phyloP scores from a whole-genome alignment of 2,113 vertebrate genomes.

The Nyctereutes procyonoides region DNA sequence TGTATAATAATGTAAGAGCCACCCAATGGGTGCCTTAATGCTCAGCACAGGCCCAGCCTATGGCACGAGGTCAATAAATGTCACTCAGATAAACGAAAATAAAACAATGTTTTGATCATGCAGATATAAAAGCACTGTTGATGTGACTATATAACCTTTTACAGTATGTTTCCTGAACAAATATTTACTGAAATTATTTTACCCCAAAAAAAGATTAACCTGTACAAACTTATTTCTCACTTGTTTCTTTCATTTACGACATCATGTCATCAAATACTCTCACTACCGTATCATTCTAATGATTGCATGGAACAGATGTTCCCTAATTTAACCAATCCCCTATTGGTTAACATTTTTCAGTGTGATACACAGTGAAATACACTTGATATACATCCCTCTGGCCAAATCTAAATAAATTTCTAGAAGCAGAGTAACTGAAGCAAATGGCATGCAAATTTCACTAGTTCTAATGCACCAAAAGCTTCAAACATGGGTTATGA shows the following conservation, averaged over 20 bases:
- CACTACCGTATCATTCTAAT: slow-evolving; percentile 48
- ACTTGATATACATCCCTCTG: not conserved
- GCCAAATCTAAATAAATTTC: slow-evolving; percentile 42
- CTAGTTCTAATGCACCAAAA: not conserved
- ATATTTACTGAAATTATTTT: not conserved
- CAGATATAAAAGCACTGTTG: not conserved
- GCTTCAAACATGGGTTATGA: not conserved
- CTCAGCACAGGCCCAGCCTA: not conserved
- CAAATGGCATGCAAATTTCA: not conserved
- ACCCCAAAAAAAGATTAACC: not conserved
- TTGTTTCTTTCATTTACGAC: not conserved
- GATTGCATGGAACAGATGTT: slow-evolving; percentile 17
- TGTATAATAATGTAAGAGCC: rapidly evolving
- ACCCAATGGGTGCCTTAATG: not conserved
- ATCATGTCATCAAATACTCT: slow-evolving; percentile 24
- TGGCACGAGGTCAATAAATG: not conserved
- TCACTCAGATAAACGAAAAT: not conserved
- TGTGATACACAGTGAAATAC: not conserved
- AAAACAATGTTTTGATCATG: not conserved
- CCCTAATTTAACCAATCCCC: slow-evolving; percentile 30
- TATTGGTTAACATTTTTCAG: slow-evolving; percentile 14
- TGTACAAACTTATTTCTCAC: not conserved
- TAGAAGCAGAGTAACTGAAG: not conserved
- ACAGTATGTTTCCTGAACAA: not conserved
- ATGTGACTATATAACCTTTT: not conserved